phyloP scores from a whole-genome alignment of 2,888 invertebrate genomes.

The Nomada ruficornis region DNA sequence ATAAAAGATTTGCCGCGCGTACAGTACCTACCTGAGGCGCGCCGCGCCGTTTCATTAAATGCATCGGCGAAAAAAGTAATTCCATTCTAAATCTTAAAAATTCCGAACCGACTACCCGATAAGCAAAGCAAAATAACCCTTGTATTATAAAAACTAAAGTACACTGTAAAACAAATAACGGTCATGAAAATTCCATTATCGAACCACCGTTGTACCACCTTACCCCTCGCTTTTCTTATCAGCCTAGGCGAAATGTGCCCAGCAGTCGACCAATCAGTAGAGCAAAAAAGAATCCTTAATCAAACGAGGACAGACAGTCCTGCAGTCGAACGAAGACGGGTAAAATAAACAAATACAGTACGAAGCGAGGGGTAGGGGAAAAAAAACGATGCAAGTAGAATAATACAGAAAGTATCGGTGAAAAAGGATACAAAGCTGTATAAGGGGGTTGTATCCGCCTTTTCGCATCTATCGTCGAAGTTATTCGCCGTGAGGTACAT shows the following conservation, averaged over 20 bases:
- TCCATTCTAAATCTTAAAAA: neutral
- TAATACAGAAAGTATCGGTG: slow-evolving; percentile 34
- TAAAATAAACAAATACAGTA: neutral
- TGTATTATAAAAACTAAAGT: neutral
- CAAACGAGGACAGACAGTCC: neutral
- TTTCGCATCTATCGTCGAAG: slow-evolving; percentile 71
- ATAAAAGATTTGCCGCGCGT: slow-evolving; percentile 35
- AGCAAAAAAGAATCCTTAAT: neutral
- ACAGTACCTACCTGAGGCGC: neutral
- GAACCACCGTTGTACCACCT: neutral
- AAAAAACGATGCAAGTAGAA: neutral
- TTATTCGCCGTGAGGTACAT: slow-evolving; percentile 78
- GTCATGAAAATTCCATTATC: slow-evolving; percentile 29
- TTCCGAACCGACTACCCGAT: neutral
- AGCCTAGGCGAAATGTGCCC: neutral
- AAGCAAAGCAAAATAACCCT: neutral
- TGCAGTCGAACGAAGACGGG: neutral
- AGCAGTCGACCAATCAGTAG: neutral
- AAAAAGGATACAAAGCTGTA: slow-evolving; percentile 40
- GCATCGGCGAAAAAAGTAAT: neutral
- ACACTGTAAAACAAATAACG: slow-evolving; percentile 19
- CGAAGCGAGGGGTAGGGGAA: neutral
- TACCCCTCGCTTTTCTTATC: neutral
- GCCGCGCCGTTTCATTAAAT: slow-evolving; percentile 7
- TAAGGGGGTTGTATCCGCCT: slow-evolving; percentile 49